Percentiles rank a stretch among this genome's conserved stretches.
These are phyloP conservation scores for Neodon shergylaensis DNA, from an alignment of 2,113 vertebrate genomes.

Conservation along the genomic window DNA sequence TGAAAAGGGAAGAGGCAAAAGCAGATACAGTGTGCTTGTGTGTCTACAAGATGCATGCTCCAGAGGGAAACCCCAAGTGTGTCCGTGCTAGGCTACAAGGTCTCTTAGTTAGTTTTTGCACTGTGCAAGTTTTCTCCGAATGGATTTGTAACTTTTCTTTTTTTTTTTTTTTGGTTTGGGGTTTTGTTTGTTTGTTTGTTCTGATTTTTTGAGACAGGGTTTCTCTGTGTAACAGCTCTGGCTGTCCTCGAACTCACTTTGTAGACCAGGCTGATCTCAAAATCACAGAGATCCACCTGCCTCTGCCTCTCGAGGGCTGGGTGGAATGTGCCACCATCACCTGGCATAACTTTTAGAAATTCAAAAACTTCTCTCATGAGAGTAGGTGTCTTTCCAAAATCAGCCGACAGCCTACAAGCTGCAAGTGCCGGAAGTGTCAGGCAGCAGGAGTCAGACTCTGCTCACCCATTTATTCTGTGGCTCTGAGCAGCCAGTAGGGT, in stretches of 20 bases:
- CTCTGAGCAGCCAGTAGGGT: background rate
- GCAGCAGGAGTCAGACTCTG: background rate
- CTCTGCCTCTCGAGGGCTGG: background rate
- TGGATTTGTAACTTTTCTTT: background rate
- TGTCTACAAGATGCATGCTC: rapidly evolving
- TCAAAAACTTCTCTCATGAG: background rate
- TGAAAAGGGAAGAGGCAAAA: background rate
- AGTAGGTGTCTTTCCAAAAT: background rate
- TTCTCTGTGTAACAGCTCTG: background rate
- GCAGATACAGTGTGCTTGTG: rapidly evolving
- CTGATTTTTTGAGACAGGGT: background rate
- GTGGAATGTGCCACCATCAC: background rate
- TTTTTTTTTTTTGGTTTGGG: background rate
- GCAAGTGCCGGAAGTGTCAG: too few species aligned
- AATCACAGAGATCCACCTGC: background rate
- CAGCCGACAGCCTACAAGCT: background rate
- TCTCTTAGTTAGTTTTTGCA: background rate
- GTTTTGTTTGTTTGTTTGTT: background rate
- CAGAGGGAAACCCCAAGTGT: background rate
- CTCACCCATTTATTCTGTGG: background rate
- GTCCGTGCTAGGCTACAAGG: rapidly evolving
- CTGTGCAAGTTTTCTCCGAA: background rate
- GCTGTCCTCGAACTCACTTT: background rate
- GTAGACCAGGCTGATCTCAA: background rate
- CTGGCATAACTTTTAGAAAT: background rate